These are phyloP conservation scores for Pinna nobilis DNA, from an alignment of 1,140 invertebrate species.

Conservation along the genomic window DNA sequence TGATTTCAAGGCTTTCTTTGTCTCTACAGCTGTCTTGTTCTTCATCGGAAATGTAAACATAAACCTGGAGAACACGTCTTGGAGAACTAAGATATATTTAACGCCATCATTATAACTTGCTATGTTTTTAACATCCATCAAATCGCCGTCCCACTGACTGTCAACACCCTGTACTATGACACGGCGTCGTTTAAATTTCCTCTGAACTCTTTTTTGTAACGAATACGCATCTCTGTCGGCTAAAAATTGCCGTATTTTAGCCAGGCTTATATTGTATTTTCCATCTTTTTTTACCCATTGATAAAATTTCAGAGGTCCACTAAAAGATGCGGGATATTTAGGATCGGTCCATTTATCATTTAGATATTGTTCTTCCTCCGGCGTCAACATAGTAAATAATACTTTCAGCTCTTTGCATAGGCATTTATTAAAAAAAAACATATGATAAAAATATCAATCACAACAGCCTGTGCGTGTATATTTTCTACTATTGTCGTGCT, in stretches of 20 bases:
- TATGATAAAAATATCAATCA: too few relatives aligned
- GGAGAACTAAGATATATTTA: constrained; percentile 25
- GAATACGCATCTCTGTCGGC: constrained; percentile 18
- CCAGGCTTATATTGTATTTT: constrained; percentile 20
- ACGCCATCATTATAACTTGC: constrained; percentile 19
- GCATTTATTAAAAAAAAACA: neutral
- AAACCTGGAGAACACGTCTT: constrained; percentile 33
- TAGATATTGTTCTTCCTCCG: constrained; percentile 4
- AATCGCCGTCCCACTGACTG: constrained; percentile 25
- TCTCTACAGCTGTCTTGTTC: constrained; percentile 22
- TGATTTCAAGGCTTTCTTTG: constrained; percentile 3
- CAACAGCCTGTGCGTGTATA: too few relatives aligned
- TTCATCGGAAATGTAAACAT: constrained; percentile 20
- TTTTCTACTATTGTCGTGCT: too few relatives aligned
- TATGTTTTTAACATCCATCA: constrained; percentile 32
- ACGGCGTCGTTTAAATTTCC: constrained; percentile 7
- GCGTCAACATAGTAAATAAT: neutral
- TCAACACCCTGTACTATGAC: constrained; percentile 3
- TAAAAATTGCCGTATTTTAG: constrained; percentile 11
- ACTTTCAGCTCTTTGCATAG: neutral
- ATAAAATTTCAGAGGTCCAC: constrained; percentile 3
- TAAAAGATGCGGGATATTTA: neutral
- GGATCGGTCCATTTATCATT: neutral
- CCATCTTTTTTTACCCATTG: constrained; percentile 11
- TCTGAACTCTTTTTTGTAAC: constrained; percentile 23